phyloP scores from a whole-genome alignment of 92 coral and sea anemone genomes.

The Porites evermanni region DNA sequence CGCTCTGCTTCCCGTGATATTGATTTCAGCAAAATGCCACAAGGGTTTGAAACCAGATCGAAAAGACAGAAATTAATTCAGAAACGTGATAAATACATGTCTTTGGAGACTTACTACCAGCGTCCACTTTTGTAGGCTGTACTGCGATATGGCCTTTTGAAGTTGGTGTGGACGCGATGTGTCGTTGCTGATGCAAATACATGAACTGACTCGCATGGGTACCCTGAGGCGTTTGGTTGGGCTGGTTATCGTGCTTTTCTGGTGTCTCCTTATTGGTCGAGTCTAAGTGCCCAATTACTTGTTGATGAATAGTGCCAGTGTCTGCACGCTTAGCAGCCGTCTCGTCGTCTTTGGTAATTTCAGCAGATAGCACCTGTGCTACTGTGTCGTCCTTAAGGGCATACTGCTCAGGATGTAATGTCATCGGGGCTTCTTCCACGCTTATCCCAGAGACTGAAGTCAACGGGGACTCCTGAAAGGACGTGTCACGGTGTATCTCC shows the following conservation, averaged over 20 bases:
- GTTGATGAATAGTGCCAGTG: not conserved
- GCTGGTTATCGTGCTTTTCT: not conserved
- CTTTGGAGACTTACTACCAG: constrained; percentile 77
- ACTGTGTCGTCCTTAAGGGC: not conserved
- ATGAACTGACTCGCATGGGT: constrained; percentile 63
- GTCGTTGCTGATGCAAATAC: constrained; percentile 83
- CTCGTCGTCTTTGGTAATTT: constrained; percentile 7
- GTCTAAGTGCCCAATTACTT: not conserved
- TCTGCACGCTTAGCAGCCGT: not conserved
- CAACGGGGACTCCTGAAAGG: constrained; percentile 25
- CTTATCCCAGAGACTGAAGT: not conserved
- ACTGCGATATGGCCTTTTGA: constrained; percentile 37
- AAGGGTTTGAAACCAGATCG: no score
- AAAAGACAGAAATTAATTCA: not conserved
- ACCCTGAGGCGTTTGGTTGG: constrained; percentile 39
- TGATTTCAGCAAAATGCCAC: no score
- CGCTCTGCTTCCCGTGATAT: no score
- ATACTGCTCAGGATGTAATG: not conserved
- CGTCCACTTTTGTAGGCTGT: constrained; percentile 42
- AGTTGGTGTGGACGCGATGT: constrained; percentile 39
- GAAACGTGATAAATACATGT: not conserved
- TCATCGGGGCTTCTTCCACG: not conserved
- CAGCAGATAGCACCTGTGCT: not conserved
- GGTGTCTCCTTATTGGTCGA: constrained; percentile 1
- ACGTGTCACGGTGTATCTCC: constrained; percentile 14